Conservation (phyloP, 2,113 vertebrate genomes). For the Ranitomeya imitator region DNA sequence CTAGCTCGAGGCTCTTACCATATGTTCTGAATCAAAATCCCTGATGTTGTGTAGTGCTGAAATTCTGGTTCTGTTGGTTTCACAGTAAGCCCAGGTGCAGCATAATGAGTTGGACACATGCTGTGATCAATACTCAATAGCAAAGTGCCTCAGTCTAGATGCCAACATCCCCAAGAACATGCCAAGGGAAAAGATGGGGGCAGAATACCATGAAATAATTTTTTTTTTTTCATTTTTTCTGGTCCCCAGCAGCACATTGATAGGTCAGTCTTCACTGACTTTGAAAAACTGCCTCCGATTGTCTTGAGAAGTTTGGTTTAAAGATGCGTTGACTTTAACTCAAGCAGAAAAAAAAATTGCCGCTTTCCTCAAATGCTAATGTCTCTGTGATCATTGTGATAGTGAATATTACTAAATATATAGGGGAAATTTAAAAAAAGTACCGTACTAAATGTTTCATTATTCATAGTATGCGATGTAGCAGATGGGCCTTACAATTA, state of each 20-base stretch:
- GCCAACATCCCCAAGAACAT: background rate
- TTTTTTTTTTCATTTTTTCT: slow-evolving; percentile 19
- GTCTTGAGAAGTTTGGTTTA: slow-evolving; percentile 38
- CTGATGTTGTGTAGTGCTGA: background rate
- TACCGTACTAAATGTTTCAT: background rate
- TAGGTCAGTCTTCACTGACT: slow-evolving; percentile 41
- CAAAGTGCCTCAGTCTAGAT: background rate
- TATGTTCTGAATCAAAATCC: slow-evolving; percentile 8
- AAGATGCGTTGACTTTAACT: slow-evolving; percentile 5
- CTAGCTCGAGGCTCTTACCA: background rate
- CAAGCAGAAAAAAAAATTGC: slow-evolving; percentile 22
- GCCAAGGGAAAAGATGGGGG: slow-evolving; percentile 21
- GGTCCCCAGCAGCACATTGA: slow-evolving; percentile 24
- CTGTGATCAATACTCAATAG: slow-evolving; percentile 41
- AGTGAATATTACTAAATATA: slow-evolving; percentile 11
- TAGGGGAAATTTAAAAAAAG: background rate
- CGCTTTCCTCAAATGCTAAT: background rate
- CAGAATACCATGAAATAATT: slow-evolving; percentile 51
- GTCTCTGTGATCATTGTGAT: background rate
- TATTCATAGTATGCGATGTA: slow-evolving; percentile 16
- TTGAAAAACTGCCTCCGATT: slow-evolving; percentile 17
- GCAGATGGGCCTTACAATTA: slow-evolving; percentile 26
- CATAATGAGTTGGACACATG: slow-evolving; percentile 44
- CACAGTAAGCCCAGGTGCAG: slow-evolving; percentile 21
- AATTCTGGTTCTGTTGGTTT: background rate